Percentiles rank a stretch among this genome's conserved stretches.
Conservation (phyloP, 2,888 invertebrate genomes). For the Celastrina argiolus region DNA sequence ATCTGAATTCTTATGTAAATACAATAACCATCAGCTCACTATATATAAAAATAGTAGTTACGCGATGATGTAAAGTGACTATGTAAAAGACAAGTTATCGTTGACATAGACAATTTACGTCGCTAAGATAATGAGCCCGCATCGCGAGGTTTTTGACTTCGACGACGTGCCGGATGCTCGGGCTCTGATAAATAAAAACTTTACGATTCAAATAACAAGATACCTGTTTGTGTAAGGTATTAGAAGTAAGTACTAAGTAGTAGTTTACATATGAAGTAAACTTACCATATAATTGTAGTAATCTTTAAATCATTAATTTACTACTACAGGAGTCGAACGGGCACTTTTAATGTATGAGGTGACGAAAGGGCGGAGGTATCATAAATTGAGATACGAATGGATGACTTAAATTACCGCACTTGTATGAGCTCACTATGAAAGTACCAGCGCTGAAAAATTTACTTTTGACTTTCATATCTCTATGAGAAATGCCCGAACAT, state of each 20-base stretch:
- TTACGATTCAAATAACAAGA: conserved; percentile 11
- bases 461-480: no score
- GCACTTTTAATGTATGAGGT: no score
- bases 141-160: conserved; percentile 52
- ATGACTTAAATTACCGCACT: no score
- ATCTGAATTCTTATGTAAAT: neutral
- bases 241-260: neutral
- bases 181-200: conserved; percentile 22
- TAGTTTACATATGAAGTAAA: no score
- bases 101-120: conserved; percentile 24
- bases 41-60: neutral
- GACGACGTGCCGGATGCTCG: conserved; percentile 20
- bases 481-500: no score
- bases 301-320: no score
- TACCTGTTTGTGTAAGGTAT: neutral
- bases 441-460: no score
- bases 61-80: conserved; percentile 2
- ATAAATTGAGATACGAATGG: no score
- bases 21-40: neutral
- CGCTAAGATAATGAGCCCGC: conserved; percentile 48
- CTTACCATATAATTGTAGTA: no score
- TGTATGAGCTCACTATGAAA: no score
- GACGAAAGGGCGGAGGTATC: no score
- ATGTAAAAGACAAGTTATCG: conserved; percentile 6
- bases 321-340: no score